Evolutionary conservation across 2,888 invertebrate species (phyloP).

Genomic region (Dicyrtomina minuta): DNA sequence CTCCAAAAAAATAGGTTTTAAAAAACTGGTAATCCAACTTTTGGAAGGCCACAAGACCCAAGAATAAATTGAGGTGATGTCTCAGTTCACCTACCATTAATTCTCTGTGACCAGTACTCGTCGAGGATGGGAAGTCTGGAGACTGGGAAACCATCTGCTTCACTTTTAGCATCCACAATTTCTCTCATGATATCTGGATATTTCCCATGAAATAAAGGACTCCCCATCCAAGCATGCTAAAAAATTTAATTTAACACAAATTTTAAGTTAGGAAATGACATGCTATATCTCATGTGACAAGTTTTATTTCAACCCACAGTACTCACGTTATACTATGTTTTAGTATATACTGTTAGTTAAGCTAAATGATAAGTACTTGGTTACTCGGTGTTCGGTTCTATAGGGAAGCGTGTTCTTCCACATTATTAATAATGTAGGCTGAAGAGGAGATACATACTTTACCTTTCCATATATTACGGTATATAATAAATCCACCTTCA

Average conservation of each 20-base stretch:
- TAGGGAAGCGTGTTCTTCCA: no score
- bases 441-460: no score
- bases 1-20: no score
- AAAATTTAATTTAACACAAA: background rate
- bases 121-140: slow-evolving; percentile 42
- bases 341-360: no score
- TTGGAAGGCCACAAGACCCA: background rate
- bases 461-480: no score
- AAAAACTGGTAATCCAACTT: no score
- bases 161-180: slow-evolving; percentile 36
- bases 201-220: slow-evolving; percentile 42
- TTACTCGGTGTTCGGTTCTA: no score
- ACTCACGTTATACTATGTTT: no score
- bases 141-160: slow-evolving; percentile 33
- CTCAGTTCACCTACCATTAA: slow-evolving; percentile 17
- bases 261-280: no score
- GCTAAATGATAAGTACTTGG: no score
- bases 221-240: slow-evolving; percentile 45
- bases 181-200: slow-evolving; percentile 46
- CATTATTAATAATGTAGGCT: no score
- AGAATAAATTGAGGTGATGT: background rate
- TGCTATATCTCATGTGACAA: background rate
- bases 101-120: slow-evolving; percentile 24
- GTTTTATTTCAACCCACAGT: background rate
- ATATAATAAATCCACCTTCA: no score